Conservation (phyloP, 2,888 invertebrate genomes). For the Bombylius discolor region DNA sequence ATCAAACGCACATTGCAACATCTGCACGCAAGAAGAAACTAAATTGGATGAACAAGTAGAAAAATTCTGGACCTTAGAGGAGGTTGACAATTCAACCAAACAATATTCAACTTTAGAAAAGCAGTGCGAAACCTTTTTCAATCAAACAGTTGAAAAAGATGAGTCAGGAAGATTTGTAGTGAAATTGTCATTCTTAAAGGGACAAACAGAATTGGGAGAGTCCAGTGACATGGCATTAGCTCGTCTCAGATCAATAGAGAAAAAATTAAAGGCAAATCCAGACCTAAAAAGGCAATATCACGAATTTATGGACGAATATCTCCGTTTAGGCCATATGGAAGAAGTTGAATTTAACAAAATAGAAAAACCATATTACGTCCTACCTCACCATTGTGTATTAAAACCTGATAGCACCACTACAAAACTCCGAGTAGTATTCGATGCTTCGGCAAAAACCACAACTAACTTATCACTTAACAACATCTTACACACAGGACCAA, state of each 20-base stretch:
- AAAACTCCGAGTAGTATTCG: not conserved
- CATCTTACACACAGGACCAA: not conserved
- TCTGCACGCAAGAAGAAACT: not conserved
- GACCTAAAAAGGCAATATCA: not conserved
- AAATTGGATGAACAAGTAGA: not conserved
- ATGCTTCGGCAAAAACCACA: not conserved
- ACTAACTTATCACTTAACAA: not conserved
- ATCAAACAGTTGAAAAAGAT: too few relatives aligned
- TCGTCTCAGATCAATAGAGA: too few relatives aligned
- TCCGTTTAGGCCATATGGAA: not conserved
- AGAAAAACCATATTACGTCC: too few relatives aligned
- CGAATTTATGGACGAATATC: not conserved
- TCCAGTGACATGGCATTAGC: too few relatives aligned
- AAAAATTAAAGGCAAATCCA: too few relatives aligned
- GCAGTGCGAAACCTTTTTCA: not conserved
- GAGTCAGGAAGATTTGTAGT: too few relatives aligned
- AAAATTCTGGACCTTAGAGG: not conserved
- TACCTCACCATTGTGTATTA: not conserved
- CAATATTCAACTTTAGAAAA: not conserved
- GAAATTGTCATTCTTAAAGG: too few relatives aligned
- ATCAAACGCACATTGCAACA: not conserved
- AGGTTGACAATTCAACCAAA: not conserved
- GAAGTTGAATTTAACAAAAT: not conserved
- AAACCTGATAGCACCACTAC: not conserved
- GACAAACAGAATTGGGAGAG: too few relatives aligned